Conservation (phyloP, 2,888 invertebrate species). For the Stramonita haemastoma region DNA sequence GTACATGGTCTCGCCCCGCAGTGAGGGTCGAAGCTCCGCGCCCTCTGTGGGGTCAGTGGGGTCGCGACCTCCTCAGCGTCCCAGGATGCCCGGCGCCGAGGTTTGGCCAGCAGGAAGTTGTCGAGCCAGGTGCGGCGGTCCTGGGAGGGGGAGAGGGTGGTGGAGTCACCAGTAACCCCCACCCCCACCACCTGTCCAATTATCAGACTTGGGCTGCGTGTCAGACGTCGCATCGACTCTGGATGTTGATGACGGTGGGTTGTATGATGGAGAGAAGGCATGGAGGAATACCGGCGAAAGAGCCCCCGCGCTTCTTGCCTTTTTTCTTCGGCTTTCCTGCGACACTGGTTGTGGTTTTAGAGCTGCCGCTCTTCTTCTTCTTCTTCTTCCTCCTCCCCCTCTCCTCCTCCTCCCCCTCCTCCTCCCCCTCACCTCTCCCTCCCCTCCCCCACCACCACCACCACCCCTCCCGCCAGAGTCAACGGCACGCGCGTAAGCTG, state of each 20-base stretch:
- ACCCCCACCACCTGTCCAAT: background rate
- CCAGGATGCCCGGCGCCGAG: slow-evolving; percentile 16
- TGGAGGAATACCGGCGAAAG: slow-evolving; percentile 16
- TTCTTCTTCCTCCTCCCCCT: background rate
- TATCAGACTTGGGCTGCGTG: background rate
- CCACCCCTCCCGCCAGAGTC: background rate
- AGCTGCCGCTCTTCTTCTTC: background rate
- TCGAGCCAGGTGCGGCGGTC: slow-evolving; percentile 21
- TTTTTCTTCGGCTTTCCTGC: background rate
- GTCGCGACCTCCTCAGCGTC: slow-evolving; percentile 2
- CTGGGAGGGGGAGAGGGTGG: background rate
- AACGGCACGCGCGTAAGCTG: slow-evolving; percentile 13
- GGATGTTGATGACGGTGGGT: background rate
- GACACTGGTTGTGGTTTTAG: background rate
- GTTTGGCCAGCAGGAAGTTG: background rate
- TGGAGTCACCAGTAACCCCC: background rate
- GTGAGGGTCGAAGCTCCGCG: slow-evolving; percentile 21
- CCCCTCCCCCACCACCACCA: background rate
- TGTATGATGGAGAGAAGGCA: slow-evolving; percentile 25
- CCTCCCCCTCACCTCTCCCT: background rate
- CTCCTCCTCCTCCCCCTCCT: background rate
- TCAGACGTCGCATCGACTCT: background rate
- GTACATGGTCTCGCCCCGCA: background rate
- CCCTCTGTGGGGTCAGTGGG: background rate
- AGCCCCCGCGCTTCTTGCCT: background rate